phyloP scores from a whole-genome alignment of 2,797 vertebrate species.

The Sebastes baramenuke region DNA sequence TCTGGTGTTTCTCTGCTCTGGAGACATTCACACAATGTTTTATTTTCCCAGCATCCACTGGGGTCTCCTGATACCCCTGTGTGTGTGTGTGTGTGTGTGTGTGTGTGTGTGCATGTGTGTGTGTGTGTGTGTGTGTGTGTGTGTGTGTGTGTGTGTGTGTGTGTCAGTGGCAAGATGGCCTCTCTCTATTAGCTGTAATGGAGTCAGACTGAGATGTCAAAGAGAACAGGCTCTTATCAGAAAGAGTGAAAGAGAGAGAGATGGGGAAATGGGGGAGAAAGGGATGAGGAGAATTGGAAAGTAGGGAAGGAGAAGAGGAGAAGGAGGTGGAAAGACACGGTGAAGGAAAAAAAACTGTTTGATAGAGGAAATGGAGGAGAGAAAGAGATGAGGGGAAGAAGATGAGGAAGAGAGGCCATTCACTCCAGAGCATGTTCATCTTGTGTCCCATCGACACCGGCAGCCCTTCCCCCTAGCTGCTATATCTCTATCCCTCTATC shows the following conservation, averaged over 20 bases:
- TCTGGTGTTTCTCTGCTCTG: neutral
- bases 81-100: neutral
- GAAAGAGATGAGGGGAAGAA: neutral
- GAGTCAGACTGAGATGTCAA: slow-evolving; percentile 66
- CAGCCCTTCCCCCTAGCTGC: neutral
- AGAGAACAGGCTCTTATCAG: slow-evolving; percentile 59
- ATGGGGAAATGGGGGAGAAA: slow-evolving; percentile 7
- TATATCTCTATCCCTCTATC: neutral
- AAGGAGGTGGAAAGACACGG: neutral
- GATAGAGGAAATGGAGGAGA: neutral
- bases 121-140: slow-evolving; percentile 19
- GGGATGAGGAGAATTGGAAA: slow-evolving; percentile 22
- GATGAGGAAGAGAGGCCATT: slow-evolving; percentile 3
- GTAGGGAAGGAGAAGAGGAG: neutral
- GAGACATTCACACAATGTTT: slow-evolving; percentile 1
- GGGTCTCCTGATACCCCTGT: neutral
- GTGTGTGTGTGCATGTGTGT: no score
- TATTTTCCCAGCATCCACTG: slow-evolving; percentile 24
- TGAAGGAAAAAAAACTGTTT: neutral
- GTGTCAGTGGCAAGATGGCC: slow-evolving; percentile 50
- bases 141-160: neutral
- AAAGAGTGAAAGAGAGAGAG: slow-evolving; percentile 18
- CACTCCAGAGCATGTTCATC: slow-evolving; percentile 21
- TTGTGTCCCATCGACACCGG: slow-evolving; percentile 16
- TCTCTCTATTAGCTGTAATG: slow-evolving; percentile 69